Percentiles rank a stretch among this genome's conserved stretches.
Conservation (phyloP, 2,888 invertebrate genomes). For the Polietes domitor region DNA sequence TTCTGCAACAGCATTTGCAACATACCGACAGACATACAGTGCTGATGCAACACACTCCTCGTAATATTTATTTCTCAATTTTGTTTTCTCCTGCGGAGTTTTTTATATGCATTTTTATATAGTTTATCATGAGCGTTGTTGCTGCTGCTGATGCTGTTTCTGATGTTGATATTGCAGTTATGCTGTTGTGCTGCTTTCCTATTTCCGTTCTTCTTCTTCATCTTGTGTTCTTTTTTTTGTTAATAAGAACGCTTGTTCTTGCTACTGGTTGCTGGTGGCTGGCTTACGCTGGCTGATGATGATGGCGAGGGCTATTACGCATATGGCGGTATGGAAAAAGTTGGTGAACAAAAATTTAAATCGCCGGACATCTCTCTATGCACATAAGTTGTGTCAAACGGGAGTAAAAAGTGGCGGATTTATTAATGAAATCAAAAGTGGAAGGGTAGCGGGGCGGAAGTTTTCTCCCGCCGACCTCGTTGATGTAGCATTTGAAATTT, state of each 20-base stretch:
- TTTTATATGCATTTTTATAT: slow-evolving; percentile 40
- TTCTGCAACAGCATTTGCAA: neutral
- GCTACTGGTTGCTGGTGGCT: neutral
- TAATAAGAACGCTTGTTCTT: neutral
- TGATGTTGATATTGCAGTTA: no score
- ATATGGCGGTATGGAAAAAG: neutral
- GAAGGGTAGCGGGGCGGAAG: no score
- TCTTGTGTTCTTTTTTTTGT: neutral
- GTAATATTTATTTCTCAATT: slow-evolving; percentile 54
- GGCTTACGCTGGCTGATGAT: neutral
- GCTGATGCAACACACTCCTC: neutral
- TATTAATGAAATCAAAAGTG: no score
- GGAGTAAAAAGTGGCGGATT: no score
- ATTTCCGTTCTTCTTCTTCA: neutral
- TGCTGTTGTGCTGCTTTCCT: neutral
- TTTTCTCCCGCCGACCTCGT: no score
- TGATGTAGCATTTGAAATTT: no score
- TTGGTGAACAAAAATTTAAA: neutral
- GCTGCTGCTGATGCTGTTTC: neutral
- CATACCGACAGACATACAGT: no score
- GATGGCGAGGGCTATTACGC: neutral
- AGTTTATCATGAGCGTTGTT: slow-evolving; percentile 24
- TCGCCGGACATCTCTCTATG: no score
- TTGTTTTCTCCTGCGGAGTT: slow-evolving; percentile 36
- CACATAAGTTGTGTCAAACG: no score